Evolutionary conservation across 2,888 invertebrate species (phyloP).

Genomic region (Sabatieria punctata): DNA sequence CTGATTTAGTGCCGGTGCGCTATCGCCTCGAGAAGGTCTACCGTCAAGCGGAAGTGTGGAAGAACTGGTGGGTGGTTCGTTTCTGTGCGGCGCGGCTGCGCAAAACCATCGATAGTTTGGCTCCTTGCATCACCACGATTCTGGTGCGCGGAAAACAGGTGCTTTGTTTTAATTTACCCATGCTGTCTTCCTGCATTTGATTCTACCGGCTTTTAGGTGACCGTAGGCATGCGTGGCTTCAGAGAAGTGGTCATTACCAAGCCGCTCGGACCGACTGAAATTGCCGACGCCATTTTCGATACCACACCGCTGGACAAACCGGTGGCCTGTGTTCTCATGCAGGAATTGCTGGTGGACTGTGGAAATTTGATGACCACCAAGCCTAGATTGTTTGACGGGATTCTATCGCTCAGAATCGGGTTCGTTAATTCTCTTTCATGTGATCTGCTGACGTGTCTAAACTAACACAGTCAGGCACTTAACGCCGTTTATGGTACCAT

Average conservation of each 20-base stretch:
- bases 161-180: constrained; percentile 20
- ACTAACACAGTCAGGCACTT: too few species aligned
- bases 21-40: constrained; percentile 36
- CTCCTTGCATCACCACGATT: constrained; percentile 92
- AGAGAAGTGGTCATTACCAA: constrained; percentile 93
- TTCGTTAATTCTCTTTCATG: too few species aligned
- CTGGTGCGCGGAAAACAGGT: constrained; percentile 95
- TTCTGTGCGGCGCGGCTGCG: constrained; percentile 79
- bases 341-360: constrained; percentile 66
- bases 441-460: too few species aligned
- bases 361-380: constrained; percentile 78
- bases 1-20: constrained; percentile 27
- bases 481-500: too few species aligned
- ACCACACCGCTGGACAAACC: constrained; percentile 61
- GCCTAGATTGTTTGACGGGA: constrained; percentile 84
- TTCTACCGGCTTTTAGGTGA: constrained; percentile 41
- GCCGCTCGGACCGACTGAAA: constrained; percentile 88
- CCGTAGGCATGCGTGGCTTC: constrained; percentile 80
- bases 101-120: constrained; percentile 91
- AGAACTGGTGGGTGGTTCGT: constrained; percentile 46
- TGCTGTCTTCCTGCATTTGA: constrained; percentile 31
- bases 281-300: constrained; percentile 69
- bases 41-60: constrained; percentile 30
- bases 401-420: constrained; percentile 59
- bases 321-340: constrained; percentile 75